Conservation (phyloP, 2,888 invertebrate genomes). For the Trissolcus brochymenae region DNA sequence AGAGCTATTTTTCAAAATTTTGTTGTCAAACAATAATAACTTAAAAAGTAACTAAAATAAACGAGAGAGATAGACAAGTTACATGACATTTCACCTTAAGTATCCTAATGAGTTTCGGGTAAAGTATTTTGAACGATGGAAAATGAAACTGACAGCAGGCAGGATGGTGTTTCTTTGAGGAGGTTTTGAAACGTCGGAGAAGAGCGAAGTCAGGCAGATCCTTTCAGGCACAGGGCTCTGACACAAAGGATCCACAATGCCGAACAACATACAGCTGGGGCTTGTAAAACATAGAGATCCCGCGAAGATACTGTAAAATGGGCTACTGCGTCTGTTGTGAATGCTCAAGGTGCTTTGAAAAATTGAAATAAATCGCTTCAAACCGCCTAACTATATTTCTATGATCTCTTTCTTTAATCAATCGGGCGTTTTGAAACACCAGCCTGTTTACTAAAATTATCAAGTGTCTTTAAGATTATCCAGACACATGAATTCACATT, state of each 20-base stretch:
- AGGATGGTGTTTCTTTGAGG: slow-evolving; percentile 63
- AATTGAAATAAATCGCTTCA: slow-evolving; percentile 58
- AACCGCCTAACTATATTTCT: slow-evolving; percentile 48
- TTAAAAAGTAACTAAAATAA: too few species aligned
- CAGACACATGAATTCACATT: too few species aligned
- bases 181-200: slow-evolving; percentile 58
- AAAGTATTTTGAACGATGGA: slow-evolving; percentile 21
- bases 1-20: too few species aligned
- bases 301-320: slow-evolving; percentile 62
- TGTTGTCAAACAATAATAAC: too few species aligned
- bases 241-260: slow-evolving; percentile 72
- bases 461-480: slow-evolving; percentile 19
- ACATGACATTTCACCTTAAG: too few species aligned
- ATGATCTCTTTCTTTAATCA: slow-evolving; percentile 49
- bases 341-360: slow-evolving; percentile 58
- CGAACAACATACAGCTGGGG: slow-evolving; percentile 71
- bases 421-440: not conserved
- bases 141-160: slow-evolving; percentile 68
- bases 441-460: slow-evolving; percentile 14
- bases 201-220: slow-evolving; percentile 70
- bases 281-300: slow-evolving; percentile 75
- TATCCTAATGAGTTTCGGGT: too few species aligned
- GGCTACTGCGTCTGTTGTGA: slow-evolving; percentile 59
- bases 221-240: slow-evolving; percentile 66
- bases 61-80: too few species aligned